Base-by-base conservation (phyloP, 2,113 vertebrate genomes). In the Callocephalon fimbriatum region DNA sequence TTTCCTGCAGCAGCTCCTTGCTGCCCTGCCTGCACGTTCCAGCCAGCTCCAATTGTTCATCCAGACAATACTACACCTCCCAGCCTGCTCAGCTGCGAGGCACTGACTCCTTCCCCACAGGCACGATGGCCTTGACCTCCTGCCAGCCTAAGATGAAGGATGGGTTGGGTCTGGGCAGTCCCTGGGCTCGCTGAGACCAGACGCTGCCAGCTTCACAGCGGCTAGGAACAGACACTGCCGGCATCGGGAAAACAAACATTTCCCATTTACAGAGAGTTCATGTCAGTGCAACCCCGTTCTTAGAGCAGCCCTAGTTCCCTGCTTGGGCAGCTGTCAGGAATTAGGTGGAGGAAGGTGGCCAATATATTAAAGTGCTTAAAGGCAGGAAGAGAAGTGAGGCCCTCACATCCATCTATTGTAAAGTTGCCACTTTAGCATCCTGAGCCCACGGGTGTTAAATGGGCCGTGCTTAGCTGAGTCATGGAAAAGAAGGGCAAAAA, bases 371-470 rank as follows among this genome's bases (percentile, higher is more conserved):
- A 95, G 86, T 72, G 76, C 86, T 94, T 94, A 95, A 96, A 95
- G 81, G 88, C 96, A 96, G 96, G 96, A 97, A 97, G 88, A 97
- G 96, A 93, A 95, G 79, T 89, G 91, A 96, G 90, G 94, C 95
- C 90, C 95, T 88, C 80, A 97, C 96, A 97, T 97, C 96, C 96
- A 95, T 97, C 91, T 97, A 97, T 97, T 97, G 96, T 97, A 79
- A 94, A 94, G 76, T 97, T 97, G 96, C 96, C 95, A 97, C 96
- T 97, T 96, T 61, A 95, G 95, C 93, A 97, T 97, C 96, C 96
- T 97, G 96, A 97, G 91, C 94, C 94, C 70, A 68, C 90, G 95
- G 91, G 91, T 90, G 72, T 97, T 96, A 94, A 92, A 95, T 93
- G 87, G 94, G 50, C 62, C 1, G 1, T 88, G 65, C 92, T 90